Percentiles rank a stretch among this genome's conserved stretches.
Evolutionary conservation across 1,140 invertebrate species (phyloP).

Genomic region (Papilio polytes): DNA sequence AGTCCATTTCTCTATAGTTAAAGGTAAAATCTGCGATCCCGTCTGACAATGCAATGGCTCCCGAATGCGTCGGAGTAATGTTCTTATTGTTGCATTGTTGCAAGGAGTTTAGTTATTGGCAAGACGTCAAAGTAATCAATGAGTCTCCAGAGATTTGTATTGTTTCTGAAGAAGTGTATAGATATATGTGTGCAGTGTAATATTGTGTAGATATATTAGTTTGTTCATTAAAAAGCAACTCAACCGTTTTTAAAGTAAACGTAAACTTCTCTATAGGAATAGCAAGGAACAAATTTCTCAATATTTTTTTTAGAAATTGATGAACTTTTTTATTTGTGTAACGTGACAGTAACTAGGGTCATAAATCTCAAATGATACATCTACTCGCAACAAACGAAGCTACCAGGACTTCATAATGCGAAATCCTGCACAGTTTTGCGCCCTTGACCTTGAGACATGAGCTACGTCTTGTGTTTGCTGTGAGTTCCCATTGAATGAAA

Average conservation of each 20-base stretch:
- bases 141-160: not conserved
- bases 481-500: not conserved
- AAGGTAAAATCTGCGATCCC: not conserved
- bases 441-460: not conserved
- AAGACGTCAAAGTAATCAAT: not conserved
- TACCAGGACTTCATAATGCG: not conserved
- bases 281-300: too few relatives aligned
- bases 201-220: too few relatives aligned
- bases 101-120: not conserved
- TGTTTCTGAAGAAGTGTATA: not conserved
- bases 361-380: not conserved
- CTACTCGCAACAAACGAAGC: not conserved
- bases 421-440: conserved; percentile 1
- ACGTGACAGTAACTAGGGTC: not conserved
- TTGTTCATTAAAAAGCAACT: too few relatives aligned
- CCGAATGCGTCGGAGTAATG: conserved; percentile 12
- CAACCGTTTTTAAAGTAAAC: too few relatives aligned
- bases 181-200: not conserved
- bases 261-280: too few relatives aligned
- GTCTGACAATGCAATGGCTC: conserved; percentile 26
- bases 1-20: not conserved
- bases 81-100: conserved; percentile 30
- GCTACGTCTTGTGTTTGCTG: not conserved
- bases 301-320: too few relatives aligned
- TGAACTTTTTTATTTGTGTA: not conserved